Evolutionary conservation across 2,113 vertebrate species (phyloP).

Genomic region (Caranx ignobilis): DNA sequence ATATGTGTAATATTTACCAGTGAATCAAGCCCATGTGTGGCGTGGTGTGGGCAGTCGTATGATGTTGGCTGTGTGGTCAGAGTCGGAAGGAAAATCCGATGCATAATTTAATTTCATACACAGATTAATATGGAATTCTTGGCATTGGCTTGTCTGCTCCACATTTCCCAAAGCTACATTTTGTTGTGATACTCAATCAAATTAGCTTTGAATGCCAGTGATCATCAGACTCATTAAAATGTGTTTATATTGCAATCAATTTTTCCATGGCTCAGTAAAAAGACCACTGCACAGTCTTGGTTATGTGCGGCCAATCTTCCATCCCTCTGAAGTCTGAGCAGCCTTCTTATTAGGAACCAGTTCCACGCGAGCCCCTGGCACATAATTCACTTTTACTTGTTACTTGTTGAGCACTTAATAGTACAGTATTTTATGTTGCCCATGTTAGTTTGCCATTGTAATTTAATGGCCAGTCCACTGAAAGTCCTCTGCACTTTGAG

Average conservation of each 20-base stretch:
- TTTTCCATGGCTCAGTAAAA: constrained; percentile 62
- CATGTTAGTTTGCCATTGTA: constrained; percentile 64
- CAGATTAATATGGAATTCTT: constrained; percentile 50
- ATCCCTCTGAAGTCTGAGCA: constrained; percentile 56
- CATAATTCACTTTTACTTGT: constrained; percentile 65
- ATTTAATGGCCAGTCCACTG: constrained; percentile 58
- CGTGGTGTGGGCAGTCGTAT: neutral
- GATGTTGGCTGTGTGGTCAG: neutral
- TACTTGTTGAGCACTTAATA: constrained; percentile 70
- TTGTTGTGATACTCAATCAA: constrained; percentile 67
- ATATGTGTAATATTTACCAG: neutral
- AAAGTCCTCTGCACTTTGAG: constrained; percentile 54
- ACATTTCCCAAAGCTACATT: constrained; percentile 53
- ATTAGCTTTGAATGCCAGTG: constrained; percentile 69
- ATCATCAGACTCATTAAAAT: constrained; percentile 78
- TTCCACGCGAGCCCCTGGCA: constrained; percentile 21
- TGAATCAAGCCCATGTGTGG: neutral
- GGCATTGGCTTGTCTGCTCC: constrained; percentile 25
- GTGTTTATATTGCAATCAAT: constrained; percentile 72
- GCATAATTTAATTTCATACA: constrained; percentile 15
- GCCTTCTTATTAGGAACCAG: constrained; percentile 55
- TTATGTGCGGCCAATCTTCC: constrained; percentile 63
- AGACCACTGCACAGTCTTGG: constrained; percentile 47
- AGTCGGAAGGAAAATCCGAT: neutral
- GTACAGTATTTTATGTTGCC: constrained; percentile 63